Evolutionary conservation across 2,113 vertebrate species (phyloP), one percentile per base, ranked within the genome.

Genomic region (Glaucomys volans): DNA sequence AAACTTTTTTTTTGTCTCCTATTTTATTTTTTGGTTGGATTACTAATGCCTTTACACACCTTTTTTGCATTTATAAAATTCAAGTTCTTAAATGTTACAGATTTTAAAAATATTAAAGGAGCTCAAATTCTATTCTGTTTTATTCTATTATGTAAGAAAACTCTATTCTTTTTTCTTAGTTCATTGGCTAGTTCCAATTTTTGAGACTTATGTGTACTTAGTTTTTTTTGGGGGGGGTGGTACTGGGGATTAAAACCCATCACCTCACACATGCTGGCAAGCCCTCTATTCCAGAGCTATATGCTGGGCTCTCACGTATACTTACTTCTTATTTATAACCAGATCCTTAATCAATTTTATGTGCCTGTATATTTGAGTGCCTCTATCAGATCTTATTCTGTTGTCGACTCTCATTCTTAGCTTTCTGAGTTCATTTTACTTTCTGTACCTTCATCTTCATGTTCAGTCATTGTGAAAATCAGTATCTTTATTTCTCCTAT

Each of bases 381-480:
- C 0, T 2, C 54, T 47, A 10, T 3, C 10, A 26, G 5, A 52
- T 42, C 62, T 80, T 32, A 30, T 72, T 40, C 74, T 91, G 14
- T 69, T 75, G 37, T 71, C 30, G 5, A 17, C 12, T 42, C 40
- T 94, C 4, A 8, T 76, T 92, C 40, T 92, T 59, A 72, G 72
- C 62, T 16, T 57, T 77, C 77, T 84, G 85, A 82, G 83, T 86
- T 82, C 24, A 7, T 57, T 59, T 80, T 28, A 71, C 84, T 97
- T 97, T 81, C 67, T 88, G 0, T 66, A 7, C 24, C 47, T 90
- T 82, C 62, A 92, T 85, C 97, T 97, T 96, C 81, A 52, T 26
- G 14, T 75, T 92, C 17, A 83, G 26, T 96, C 81, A 97, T 82
- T 77, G 47, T 82, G 74, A 88, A 96, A 92, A 88, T 59, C 72